Percentiles rank a stretch among this genome's conserved stretches.
Evolutionary conservation across 2,113 vertebrate species (phyloP).

Genomic region (Oreochromis aureus): DNA sequence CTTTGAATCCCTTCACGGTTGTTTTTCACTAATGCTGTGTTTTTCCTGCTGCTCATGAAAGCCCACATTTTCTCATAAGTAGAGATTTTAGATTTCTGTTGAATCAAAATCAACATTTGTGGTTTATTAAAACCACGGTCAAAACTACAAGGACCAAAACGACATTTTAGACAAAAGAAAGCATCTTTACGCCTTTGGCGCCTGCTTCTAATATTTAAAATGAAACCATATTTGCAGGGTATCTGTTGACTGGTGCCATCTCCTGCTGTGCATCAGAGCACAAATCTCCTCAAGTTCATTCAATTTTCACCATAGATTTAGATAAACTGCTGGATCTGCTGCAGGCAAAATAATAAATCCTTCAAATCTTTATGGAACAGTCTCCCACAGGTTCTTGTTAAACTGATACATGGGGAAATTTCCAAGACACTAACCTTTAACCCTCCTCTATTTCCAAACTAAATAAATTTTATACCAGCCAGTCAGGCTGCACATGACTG

Average conservation of each 20-base stretch:
- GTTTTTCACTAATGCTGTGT: conserved; percentile 90
- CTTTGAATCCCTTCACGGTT: conserved; percentile 93
- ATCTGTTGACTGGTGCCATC: not conserved
- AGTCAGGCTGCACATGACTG: not conserved
- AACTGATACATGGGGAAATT: not conserved
- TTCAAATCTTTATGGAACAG: not conserved
- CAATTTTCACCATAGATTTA: conserved; percentile 15
- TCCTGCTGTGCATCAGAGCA: not conserved
- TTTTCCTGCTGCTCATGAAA: conserved; percentile 96
- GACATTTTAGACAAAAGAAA: not conserved
- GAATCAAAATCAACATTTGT: not conserved
- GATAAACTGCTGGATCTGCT: not conserved
- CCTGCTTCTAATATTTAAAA: not conserved
- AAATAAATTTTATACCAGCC: not conserved
- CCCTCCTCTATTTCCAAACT: not conserved
- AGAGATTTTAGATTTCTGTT: conserved; percentile 96
- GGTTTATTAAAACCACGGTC: not conserved
- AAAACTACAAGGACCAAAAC: not conserved
- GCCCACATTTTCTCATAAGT: conserved; percentile 99
- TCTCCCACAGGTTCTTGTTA: not conserved
- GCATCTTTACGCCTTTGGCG: not conserved
- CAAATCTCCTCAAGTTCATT: conserved; percentile 20
- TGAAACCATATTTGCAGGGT: not conserved
- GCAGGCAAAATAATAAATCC: conserved; percentile 10
- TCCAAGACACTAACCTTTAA: not conserved